These are phyloP conservation scores for Pogonomyrmex californicus DNA, from an alignment of 1,140 invertebrate genomes.

Conservation along the genomic window DNA sequence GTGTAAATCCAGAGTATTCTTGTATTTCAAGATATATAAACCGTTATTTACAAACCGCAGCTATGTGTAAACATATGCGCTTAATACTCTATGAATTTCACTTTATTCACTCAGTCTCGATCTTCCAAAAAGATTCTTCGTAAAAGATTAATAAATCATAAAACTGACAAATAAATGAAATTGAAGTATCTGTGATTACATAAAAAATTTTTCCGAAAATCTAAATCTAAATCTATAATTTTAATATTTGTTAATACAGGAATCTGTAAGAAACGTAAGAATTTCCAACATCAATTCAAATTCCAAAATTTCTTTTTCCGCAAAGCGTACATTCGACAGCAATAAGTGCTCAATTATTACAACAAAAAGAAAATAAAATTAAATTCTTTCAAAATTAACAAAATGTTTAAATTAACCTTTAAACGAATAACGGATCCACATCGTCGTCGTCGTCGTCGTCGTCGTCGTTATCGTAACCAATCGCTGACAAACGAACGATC, in stretches of 20 bases:
- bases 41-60: neutral
- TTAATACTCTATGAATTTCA: neutral
- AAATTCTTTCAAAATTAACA: neutral
- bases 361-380: neutral
- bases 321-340: neutral
- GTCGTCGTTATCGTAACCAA: neutral
- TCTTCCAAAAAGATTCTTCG: too few relatives aligned
- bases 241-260: neutral
- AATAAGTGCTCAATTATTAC: neutral
- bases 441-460: neutral
- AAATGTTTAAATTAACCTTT: neutral
- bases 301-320: neutral
- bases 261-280: neutral
- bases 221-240: neutral
- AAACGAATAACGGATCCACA: neutral
- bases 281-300: neutral
- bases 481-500: neutral
- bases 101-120: neutral
- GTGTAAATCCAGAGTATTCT: neutral
- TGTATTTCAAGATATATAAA: neutral
- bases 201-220: neutral
- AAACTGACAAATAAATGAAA: neutral
- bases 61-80: neutral
- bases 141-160: neutral
- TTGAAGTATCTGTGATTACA: neutral